Percentiles rank a stretch among this genome's conserved stretches.
phyloP scores from a whole-genome alignment of 2,797 vertebrate species.

The Pseudomugil tenellus region DNA sequence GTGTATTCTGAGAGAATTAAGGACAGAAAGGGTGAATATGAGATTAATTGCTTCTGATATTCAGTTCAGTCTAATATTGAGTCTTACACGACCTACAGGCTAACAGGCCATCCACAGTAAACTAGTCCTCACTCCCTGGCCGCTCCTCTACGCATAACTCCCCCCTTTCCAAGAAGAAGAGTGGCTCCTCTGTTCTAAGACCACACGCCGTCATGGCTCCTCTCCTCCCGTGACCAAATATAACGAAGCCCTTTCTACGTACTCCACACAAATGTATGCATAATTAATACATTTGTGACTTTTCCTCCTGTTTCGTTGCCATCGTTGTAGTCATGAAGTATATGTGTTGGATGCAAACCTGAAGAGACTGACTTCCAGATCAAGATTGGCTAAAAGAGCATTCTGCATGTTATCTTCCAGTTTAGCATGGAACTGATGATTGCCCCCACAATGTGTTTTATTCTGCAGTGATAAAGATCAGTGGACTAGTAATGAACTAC shows the following conservation, averaged over 20 bases:
- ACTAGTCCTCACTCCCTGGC: slow-evolving; percentile 43
- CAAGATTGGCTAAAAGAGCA: slow-evolving; percentile 10
- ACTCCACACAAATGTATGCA: slow-evolving; percentile 55
- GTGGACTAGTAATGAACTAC: slow-evolving; percentile 43
- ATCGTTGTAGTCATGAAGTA: slow-evolving; percentile 18
- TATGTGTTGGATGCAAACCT: slow-evolving; percentile 2
- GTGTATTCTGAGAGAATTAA: slow-evolving; percentile 26
- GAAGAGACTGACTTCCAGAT: not conserved
- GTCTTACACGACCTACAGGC: slow-evolving; percentile 59
- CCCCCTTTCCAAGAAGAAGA: slow-evolving; percentile 69
- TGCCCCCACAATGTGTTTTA: slow-evolving; percentile 43
- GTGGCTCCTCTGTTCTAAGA: slow-evolving; percentile 78
- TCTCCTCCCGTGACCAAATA: slow-evolving; percentile 78
- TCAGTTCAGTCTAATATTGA: slow-evolving; percentile 56
- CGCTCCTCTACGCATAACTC: slow-evolving; percentile 33
- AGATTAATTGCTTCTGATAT: slow-evolving; percentile 51
- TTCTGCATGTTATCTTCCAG: slow-evolving; percentile 34
- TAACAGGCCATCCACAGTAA: slow-evolving; percentile 72
- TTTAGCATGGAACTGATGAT: slow-evolving; percentile 42
- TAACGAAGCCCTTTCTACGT: slow-evolving; percentile 71
- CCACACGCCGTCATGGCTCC: slow-evolving; percentile 81
- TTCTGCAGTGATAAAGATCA: slow-evolving; percentile 52
- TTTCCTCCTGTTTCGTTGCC: slow-evolving; percentile 28
- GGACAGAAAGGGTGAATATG: slow-evolving; percentile 35
- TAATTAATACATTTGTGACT: slow-evolving; percentile 17